Conservation (phyloP, 2,888 invertebrate genomes). For the Heliconius charithonia region DNA sequence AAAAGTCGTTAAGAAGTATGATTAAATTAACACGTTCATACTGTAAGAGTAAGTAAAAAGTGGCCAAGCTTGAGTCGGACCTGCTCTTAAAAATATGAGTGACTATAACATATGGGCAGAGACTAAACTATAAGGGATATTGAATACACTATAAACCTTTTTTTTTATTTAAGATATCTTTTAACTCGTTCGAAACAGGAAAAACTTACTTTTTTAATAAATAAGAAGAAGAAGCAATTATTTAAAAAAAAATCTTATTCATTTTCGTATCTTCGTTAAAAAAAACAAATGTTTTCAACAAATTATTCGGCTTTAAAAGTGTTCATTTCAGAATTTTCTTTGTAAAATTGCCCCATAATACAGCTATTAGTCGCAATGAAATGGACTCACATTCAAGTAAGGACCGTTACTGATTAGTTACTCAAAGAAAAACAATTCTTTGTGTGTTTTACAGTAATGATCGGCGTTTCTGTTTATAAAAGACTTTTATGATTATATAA, state of each 20-base stretch:
- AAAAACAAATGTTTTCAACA: slow-evolving; percentile 22
- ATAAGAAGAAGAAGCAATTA: not conserved
- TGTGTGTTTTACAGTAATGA: slow-evolving; percentile 13
- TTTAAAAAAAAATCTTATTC: not conserved
- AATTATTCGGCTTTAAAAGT: slow-evolving; percentile 26
- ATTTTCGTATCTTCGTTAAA: not conserved
- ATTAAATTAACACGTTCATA: not conserved
- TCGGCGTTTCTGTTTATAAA: not conserved
- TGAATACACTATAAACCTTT: too few relatives aligned
- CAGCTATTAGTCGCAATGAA: slow-evolving; percentile 16
- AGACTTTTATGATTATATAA: not conserved
- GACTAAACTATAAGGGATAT: too few relatives aligned
- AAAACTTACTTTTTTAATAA: not conserved
- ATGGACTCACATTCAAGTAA: slow-evolving; percentile 31
- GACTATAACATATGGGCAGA: not conserved
- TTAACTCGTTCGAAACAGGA: not conserved
- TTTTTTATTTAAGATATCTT: not conserved
- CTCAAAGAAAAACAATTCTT: slow-evolving; percentile 10
- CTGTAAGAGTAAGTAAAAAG: not conserved
- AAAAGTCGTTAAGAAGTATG: not conserved
- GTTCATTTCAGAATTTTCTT: slow-evolving; percentile 26
- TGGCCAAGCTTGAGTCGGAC: not conserved
- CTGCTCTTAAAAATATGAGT: not conserved
- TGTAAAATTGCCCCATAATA: slow-evolving; percentile 14
- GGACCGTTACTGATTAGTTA: slow-evolving; percentile 17